A percentile compares a stretch with the other conserved stretches of the same genome.
Conservation (phyloP, 2,888 invertebrate genomes). For the Cataglyphis albicans region DNA sequence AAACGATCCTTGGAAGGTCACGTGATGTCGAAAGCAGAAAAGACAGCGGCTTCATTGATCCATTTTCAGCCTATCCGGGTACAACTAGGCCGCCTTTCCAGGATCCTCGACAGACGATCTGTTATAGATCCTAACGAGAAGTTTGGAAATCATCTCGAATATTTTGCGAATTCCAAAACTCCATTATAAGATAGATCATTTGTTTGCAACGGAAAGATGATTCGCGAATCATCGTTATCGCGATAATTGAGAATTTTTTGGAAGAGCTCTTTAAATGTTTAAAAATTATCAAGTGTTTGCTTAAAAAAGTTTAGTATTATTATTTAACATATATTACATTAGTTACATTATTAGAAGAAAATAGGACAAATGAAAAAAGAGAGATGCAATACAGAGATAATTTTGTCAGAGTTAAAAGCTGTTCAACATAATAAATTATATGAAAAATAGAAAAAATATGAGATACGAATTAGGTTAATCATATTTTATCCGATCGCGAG, state of each 20-base stretch:
- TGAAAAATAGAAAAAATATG: not conserved
- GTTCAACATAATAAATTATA: slow-evolving; percentile 3
- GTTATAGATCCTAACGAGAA: slow-evolving; percentile 23
- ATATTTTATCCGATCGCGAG: slow-evolving; percentile 15
- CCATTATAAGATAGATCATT: not conserved
- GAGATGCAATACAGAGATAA: not conserved
- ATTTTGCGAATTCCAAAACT: not conserved
- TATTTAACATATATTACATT: not conserved
- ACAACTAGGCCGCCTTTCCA: slow-evolving; percentile 50
- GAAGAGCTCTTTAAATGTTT: not conserved
- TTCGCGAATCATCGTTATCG: not conserved
- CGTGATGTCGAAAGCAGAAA: slow-evolving; percentile 48
- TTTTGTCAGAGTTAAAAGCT: slow-evolving; percentile 7
- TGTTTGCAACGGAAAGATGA: not conserved
- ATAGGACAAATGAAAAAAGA: not conserved
- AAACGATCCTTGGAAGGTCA: slow-evolving; percentile 42
- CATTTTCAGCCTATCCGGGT: slow-evolving; percentile 57
- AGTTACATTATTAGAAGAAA: slow-evolving; percentile 1
- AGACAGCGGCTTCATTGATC: slow-evolving; percentile 69
- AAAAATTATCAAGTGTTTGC: not conserved
- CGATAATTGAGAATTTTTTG: not conserved
- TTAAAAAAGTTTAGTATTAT: not conserved
- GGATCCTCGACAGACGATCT: slow-evolving; percentile 53
- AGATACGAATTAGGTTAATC: slow-evolving; percentile 22
- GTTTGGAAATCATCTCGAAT: slow-evolving; percentile 23